Conservation (phyloP, 2,797 vertebrate species). For the Gymnopithys bicolor region DNA sequence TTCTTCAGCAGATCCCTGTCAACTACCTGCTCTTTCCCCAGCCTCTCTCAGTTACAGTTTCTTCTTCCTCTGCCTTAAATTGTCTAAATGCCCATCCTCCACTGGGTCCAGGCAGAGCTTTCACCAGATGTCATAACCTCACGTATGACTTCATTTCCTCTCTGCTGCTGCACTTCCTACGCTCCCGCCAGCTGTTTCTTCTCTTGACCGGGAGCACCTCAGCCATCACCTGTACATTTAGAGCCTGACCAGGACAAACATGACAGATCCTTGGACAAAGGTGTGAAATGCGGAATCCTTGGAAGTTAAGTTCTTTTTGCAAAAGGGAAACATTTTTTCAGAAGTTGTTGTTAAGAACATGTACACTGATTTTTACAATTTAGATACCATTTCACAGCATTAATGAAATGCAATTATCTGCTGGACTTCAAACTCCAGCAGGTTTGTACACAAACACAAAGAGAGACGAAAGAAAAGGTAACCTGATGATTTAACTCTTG, state of each 20-base stretch:
- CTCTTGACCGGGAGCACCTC: neutral
- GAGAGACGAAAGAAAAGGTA: neutral
- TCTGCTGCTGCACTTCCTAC: neutral
- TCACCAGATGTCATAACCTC: neutral
- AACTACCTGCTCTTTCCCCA: neutral
- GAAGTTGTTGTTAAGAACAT: fast-evolving
- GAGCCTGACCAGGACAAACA: neutral
- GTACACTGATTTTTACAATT: neutral
- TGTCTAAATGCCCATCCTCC: fast-evolving
- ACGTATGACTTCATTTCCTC: neutral
- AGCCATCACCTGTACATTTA: neutral
- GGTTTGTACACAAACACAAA: neutral
- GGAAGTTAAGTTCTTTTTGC: neutral
- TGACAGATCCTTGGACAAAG: neutral
- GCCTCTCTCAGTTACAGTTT: neutral
- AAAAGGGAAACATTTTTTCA: neutral
- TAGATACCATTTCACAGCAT: neutral
- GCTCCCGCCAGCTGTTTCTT: neutral
- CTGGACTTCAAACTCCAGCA: neutral
- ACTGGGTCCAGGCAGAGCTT: neutral
- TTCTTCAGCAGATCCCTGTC: neutral
- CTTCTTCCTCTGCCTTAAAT: neutral
- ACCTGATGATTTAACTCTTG: neutral
- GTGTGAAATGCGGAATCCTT: neutral
- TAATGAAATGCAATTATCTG: neutral